A percentile compares a stretch with the other conserved stretches of the same genome.
These are phyloP conservation scores for Morpho achilles DNA, from an alignment of 2,888 invertebrate genomes.

Conservation along the genomic window DNA sequence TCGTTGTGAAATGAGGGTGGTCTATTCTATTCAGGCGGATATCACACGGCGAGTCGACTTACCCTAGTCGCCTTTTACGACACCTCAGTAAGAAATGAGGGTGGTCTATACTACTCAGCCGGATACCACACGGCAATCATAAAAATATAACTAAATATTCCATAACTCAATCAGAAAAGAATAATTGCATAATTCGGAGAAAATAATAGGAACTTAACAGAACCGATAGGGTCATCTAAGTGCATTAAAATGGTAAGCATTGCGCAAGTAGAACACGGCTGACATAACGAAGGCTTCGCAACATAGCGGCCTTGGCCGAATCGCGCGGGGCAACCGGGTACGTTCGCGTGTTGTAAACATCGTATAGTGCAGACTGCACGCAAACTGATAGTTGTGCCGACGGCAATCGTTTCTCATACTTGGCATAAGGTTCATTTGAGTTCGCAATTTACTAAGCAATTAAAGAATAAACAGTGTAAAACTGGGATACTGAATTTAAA, in stretches of 20 bases:
- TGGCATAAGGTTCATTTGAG: neutral
- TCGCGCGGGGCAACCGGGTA: slow-evolving; percentile 37
- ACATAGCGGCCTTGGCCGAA: slow-evolving; percentile 66
- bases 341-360: slow-evolving; percentile 30
- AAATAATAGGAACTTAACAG: slow-evolving; percentile 16
- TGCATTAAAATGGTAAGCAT: slow-evolving; percentile 63
- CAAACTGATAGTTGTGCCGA: slow-evolving; percentile 39
- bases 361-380: slow-evolving; percentile 39
- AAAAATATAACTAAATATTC: too few relatives aligned
- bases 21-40: too few relatives aligned
- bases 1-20: too few relatives aligned
- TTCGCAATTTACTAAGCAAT: too few relatives aligned
- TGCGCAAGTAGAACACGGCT: slow-evolving; percentile 77
- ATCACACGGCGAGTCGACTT: too few relatives aligned
- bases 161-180: neutral
- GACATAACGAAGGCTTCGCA: slow-evolving; percentile 75
- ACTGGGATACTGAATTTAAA: too few relatives aligned
- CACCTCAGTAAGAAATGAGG: too few relatives aligned
- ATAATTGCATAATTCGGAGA: slow-evolving; percentile 14
- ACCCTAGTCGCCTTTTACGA: too few relatives aligned
- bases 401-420: neutral
- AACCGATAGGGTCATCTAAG: slow-evolving; percentile 56
- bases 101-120: too few relatives aligned
- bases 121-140: too few relatives aligned
- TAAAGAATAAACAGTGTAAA: too few relatives aligned